These are phyloP conservation scores for Prunella himalayana DNA, from an alignment of 2,113 vertebrate genomes.

Conservation along the genomic window DNA sequence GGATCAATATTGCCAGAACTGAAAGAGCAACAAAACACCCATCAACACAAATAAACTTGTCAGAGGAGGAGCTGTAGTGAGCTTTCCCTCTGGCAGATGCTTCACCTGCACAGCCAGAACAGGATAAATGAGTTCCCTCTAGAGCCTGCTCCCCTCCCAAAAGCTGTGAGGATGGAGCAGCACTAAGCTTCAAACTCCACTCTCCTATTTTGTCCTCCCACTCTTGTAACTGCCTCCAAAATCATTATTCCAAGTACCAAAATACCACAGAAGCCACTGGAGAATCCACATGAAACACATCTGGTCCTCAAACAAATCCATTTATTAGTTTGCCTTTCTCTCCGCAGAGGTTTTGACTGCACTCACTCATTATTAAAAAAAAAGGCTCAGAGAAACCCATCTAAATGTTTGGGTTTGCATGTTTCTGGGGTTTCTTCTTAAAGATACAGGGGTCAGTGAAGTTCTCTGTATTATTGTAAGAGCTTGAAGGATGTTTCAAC, in stretches of 20 bases:
- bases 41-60: neutral
- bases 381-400: neutral
- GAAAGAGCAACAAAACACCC: neutral
- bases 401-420: neutral
- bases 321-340: constrained; percentile 49
- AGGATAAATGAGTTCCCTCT: neutral
- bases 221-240: neutral
- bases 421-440: neutral
- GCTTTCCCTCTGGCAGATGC: neutral
- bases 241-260: constrained; percentile 29
- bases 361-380: neutral
- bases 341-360: constrained; percentile 1
- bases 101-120: neutral
- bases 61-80: neutral
- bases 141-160: neutral
- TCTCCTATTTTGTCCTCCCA: neutral
- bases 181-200: neutral
- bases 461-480: neutral
- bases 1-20: neutral
- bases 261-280: constrained; percentile 61
- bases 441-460: neutral
- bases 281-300: constrained; percentile 53
- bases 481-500: neutral
- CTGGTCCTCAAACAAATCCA: constrained; percentile 45
- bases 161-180: neutral